These are phyloP conservation scores for Oreonectes daqikongensis DNA, from an alignment of 2,797 vertebrate species.

Conservation along the genomic window DNA sequence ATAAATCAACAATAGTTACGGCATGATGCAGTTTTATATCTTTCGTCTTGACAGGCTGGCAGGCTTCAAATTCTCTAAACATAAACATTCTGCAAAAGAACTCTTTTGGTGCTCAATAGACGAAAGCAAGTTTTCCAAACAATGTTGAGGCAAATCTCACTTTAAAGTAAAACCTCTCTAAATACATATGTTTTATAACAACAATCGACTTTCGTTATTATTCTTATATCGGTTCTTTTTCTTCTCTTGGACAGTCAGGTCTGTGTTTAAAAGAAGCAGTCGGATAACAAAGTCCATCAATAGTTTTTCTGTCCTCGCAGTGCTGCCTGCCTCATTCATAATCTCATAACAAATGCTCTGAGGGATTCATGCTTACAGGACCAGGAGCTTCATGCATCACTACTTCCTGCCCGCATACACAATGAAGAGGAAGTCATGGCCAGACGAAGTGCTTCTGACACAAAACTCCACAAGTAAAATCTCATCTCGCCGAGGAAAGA, in stretches of 20 bases:
- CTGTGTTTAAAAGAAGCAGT: conserved; percentile 28
- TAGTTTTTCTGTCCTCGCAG: conserved; percentile 53
- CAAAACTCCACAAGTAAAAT: conserved; percentile 37
- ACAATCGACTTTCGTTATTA: background rate
- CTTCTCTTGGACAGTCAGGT: background rate
- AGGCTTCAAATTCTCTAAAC: too few relatives aligned
- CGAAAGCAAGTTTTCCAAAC: too few relatives aligned
- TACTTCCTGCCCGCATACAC: conserved; percentile 39
- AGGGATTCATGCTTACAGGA: conserved; percentile 44
- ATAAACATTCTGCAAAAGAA: too few relatives aligned
- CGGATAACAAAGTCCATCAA: conserved; percentile 49
- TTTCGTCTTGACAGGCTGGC: too few relatives aligned
- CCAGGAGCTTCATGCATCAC: conserved; percentile 54
- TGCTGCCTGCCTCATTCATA: conserved; percentile 51
- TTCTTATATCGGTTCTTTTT: background rate
- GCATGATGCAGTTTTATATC: too few relatives aligned
- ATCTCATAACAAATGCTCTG: conserved; percentile 48
- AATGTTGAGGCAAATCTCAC: background rate
- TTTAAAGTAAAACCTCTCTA: too few relatives aligned
- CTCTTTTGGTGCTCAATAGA: too few relatives aligned
- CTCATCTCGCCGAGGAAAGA: background rate
- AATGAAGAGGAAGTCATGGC: conserved; percentile 45
- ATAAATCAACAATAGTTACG: too few relatives aligned
- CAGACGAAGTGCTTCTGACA: conserved; percentile 24
- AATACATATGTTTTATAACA: background rate